Base-by-base conservation (phyloP, 2,888 invertebrate species). In the Dioctria rufipes region DNA sequence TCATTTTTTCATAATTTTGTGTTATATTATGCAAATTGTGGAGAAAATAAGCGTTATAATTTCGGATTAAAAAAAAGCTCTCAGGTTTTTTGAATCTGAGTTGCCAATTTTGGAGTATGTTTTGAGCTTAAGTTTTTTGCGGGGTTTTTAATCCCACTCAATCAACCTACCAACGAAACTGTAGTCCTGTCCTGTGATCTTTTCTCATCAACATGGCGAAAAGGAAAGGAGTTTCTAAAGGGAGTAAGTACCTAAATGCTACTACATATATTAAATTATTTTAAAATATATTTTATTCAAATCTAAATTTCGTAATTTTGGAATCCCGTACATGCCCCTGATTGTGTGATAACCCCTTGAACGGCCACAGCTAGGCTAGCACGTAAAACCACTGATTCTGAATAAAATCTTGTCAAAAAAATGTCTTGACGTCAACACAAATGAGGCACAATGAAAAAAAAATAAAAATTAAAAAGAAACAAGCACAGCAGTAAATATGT, bases 211-310 rank as follows among this genome's bases (percentile, higher is more conserved):
- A 40, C 13, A 83, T 83, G 83, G 83, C 83, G 39, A 71, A 81
- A 63, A 78, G 81, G 8, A 83, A 83, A 77, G 83, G 83, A 81
- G 81, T 80, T 63, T 75, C 82, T 60, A 83, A 83, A 75, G 73
- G 82, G 67, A 82, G 83, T 83, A 77, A 83, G 83, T 83, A 51
- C 40, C 65, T 73, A 66, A 11, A 46, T 11, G 9, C 58, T 9
- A 46, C 49, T 46, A n/a, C n/a, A n/a, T n/a, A 9, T 46, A 46
- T 46, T 46, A 25, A 25, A 25, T 25, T 25, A 25, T 25, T 46
- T 9, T 46, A 11, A 54, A 11, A 54, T 11, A n/a, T 1, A 11
- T 54, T 54, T 54, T 54, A 4, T 54, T 54, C 54, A n/a, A 54
- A n/a, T 9, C 49, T 0, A n/a, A 54, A n/a, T n/a, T 54, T 4